Conservation (phyloP, 2,113 vertebrate genomes). For the Crotalus helleri region DNA sequence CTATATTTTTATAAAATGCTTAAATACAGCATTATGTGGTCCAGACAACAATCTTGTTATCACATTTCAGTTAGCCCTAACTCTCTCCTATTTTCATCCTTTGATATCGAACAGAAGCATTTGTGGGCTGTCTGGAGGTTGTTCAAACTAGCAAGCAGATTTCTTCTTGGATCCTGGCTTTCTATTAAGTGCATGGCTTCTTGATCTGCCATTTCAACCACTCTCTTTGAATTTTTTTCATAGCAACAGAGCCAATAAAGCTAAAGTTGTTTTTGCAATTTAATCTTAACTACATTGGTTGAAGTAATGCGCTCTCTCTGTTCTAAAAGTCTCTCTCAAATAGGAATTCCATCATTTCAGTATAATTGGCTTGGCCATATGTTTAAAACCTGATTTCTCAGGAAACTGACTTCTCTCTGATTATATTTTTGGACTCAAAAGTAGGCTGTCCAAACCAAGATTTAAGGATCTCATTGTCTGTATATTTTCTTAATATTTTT, state of each 20-base stretch:
- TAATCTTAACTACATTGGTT: not conserved
- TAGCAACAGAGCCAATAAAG: not conserved
- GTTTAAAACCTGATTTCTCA: not conserved
- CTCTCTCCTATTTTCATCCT: not conserved
- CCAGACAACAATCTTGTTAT: not conserved
- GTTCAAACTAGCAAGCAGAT: slow-evolving; percentile 29
- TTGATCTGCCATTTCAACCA: slow-evolving; percentile 33
- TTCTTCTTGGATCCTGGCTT: slow-evolving; percentile 40
- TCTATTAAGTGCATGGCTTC: slow-evolving; percentile 53
- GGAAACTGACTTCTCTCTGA: not conserved
- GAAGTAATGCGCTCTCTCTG: not conserved
- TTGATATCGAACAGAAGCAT: not conserved
- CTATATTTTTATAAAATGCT: not conserved
- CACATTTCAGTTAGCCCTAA: not conserved
- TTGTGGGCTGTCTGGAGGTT: not conserved
- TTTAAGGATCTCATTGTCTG: not conserved
- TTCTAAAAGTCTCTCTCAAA: not conserved
- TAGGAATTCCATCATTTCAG: not conserved
- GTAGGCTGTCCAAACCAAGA: not conserved
- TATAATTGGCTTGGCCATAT: not conserved
- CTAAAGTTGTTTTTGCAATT: not conserved
- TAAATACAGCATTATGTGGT: not conserved
- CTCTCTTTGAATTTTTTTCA: slow-evolving; percentile 40
- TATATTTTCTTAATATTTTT: not conserved
- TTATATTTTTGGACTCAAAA: not conserved